Evolutionary conservation across 2,113 vertebrate genomes (phyloP), one percentile per base, ranked within the genome.

Genomic region (Macroglossus sobrinus): DNA sequence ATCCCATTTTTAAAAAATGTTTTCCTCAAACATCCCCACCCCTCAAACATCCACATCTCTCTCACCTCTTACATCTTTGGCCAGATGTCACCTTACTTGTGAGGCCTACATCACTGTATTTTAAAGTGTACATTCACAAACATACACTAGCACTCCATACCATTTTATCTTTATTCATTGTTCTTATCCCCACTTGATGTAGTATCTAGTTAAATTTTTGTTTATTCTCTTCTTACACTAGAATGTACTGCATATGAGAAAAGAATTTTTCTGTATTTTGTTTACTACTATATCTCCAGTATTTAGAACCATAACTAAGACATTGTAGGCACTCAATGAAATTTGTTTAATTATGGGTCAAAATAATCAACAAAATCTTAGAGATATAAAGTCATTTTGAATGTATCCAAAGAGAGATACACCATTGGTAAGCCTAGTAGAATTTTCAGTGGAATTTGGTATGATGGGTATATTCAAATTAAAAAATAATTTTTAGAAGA

Each of bases 341-440:
- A 30, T 63, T 47, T 69, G 14, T 78, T n/a, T 84, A 82, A 81
- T 57, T 88, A 89, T 80, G 9, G 35, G 68, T 35, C 47, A 4
- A 59, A 86, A 74, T 21, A 80, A 89, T 84, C 63, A 89, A 92
- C 21, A 94, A 40, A 85, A 80, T 14, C 30, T 55, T 92, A 85
- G 72, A 4, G 5, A n/a, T 40, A 66, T 78, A 61, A 90, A 53
- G n/a, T 45, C 50, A 64, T 84, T 68, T 63, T 82, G 63, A 59
- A 55, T 47, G 13, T 68, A 69, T 75, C 26, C 79, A 71, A 38
- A 63, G 45, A 86, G 22, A 68, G 53, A 79, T 13, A 47, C 1
- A n/a, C 1, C 43, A 69, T 8, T 74, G 61, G 5, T 38, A 84
- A 66, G 22, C 35, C 16, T 84, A n/a, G 35, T 10, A 24, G 78